Base-by-base conservation (phyloP, 1,140 invertebrate genomes). In the Linepithema humile region DNA sequence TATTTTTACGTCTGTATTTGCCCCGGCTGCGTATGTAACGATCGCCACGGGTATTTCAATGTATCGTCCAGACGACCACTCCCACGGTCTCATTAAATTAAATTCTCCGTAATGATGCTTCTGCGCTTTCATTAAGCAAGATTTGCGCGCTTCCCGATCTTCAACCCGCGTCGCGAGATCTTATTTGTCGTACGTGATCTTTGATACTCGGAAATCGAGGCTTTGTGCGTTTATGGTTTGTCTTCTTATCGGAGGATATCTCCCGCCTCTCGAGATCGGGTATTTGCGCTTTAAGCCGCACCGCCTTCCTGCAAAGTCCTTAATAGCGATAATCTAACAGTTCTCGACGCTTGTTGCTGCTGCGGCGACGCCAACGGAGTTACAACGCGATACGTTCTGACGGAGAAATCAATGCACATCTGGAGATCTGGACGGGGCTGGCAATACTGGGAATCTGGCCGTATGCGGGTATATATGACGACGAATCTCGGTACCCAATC, bases 1-100 rank as follows among this genome's bases (percentile, higher is more conserved):
- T 93, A 93, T 92, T 93, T 92, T 89, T 92, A 89, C 87, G 75
- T 89, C 23, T 78, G 53, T 10, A 6, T 6, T 40, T 29, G 35
- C 23, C n/a, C 32, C 48, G 59, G 40, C 32, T 70, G 67, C 23
- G 23, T 50, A 53, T 64, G 60, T 29, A 88, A 50, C 75, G 84
- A 85, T 75, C 75, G 70, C 70, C 38, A 50, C 62, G 67, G 64
- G 78, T 82, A 43, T 83, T 82, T 88, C 72, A 82, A 87, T 89
- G 91, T 88, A 84, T 85, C 69, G 74, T n/a, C 72, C 82, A 38
- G 73, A 67, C 26, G 57, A 20, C 26, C 48, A 10, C 73, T 62
- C 29, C 69, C 35, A 77, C 62, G 26, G 53, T 84, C 32, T 38
- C 29, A 57, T 43, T 50, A n/a, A 60, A 86, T 87, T 57, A 38